Conservation (phyloP, 2,888 invertebrate species). For the Apamea monoglypha region DNA sequence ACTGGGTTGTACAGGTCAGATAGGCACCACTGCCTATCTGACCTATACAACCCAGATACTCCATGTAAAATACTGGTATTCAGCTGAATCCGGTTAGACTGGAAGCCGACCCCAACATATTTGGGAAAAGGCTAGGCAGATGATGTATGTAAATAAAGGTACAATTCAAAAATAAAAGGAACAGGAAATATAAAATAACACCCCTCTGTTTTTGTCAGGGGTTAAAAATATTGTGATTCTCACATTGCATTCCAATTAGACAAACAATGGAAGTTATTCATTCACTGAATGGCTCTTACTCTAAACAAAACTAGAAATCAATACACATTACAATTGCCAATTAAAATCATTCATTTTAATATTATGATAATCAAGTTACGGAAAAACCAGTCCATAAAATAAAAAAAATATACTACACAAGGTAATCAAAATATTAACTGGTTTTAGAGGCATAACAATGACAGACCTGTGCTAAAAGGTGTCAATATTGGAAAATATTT, state of each 20-base stretch:
- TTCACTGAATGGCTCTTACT: neutral
- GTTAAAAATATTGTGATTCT: neutral
- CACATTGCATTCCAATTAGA: neutral
- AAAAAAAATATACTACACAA: neutral
- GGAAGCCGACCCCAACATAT: no score
- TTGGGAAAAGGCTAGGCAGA: no score
- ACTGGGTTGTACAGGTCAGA: no score
- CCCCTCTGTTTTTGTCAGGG: no score
- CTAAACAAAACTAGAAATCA: neutral
- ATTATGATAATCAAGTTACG: neutral
- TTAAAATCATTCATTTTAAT: neutral
- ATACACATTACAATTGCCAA: neutral
- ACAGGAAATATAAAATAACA: neutral
- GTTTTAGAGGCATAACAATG: neutral
- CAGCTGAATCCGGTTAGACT: no score
- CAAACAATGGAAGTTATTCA: constrained; percentile 16
- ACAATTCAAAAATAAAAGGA: neutral
- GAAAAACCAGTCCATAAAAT: neutral
- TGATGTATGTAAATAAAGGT: neutral
- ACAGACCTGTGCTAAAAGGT: neutral
- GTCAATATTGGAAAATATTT: neutral
- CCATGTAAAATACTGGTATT: no score
- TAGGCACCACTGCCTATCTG: no score
- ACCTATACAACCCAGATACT: no score
- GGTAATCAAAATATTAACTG: no score